Evolutionary conservation across 2,888 invertebrate species (phyloP).

Genomic region (Theretra japonica): DNA sequence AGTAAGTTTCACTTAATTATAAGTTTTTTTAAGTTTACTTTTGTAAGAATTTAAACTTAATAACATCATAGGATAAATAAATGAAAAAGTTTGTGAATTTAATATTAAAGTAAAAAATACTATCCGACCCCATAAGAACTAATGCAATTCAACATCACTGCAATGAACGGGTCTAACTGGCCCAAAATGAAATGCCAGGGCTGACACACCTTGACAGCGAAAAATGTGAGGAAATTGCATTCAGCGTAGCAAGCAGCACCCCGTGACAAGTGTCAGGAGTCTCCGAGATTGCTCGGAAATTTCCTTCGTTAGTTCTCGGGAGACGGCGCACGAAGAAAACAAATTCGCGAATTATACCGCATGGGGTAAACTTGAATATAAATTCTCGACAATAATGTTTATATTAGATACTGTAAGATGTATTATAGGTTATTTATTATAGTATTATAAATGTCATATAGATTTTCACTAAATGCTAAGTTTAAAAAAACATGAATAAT

Average conservation of each 20-base stretch:
- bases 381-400: neutral
- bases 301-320: constrained; percentile 4
- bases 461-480: too few species aligned
- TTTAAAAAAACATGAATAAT: too few species aligned
- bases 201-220: constrained; percentile 1
- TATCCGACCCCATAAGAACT: too few species aligned
- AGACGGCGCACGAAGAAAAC: neutral
- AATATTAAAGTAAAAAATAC: too few species aligned
- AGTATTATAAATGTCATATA: too few species aligned
- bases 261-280: neutral
- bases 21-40: too few species aligned
- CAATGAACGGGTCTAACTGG: neutral
- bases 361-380: neutral
- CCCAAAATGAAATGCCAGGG: neutral
- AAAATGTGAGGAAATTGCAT: constrained; percentile 16
- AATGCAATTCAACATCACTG: too few species aligned
- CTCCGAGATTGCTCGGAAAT: constrained; percentile 33
- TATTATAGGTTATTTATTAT: too few species aligned
- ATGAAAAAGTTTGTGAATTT: too few species aligned
- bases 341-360: neutral
- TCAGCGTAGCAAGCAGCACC: neutral
- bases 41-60: too few species aligned
- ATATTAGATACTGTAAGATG: neutral
- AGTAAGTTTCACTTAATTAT: too few species aligned
- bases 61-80: too few species aligned